Base-by-base conservation (phyloP, 2,113 vertebrate genomes). In the Erythrocercus mccallii region DNA sequence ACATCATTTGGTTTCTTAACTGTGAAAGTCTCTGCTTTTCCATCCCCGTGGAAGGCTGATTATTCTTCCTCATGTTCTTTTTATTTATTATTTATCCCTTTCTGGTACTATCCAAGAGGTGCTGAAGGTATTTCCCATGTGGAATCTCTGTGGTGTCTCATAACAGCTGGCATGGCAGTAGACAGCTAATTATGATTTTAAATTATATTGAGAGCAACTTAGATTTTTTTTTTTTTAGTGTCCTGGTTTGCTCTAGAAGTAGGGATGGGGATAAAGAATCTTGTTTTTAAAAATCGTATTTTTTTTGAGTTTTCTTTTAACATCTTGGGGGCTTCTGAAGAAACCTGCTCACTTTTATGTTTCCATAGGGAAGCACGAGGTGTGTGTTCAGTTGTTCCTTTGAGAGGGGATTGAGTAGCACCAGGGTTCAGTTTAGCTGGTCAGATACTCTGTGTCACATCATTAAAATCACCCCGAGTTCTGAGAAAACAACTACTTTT, bases 51-150 rank as follows among this genome's bases (percentile, higher is more conserved):
- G 66, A 50, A 77, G 51, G 54, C 74, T 80, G 54, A 38, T 91
- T 37, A 40, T 82, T 76, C 62, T n/a, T 88, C 71, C 80, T 81
- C 30, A 8, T 60, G 40, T 56, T 88, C 51, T 68, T 56, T 3
- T 66, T 95, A 72, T 93, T 96, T 96, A 87, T 96, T 95, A 62
- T 95, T 90, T 81, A 50, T 89, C 74, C 70, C 38, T 85, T 91
- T 82, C 78, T 94, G 94, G 84, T 95, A 94, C 89, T 82, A 11
- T 17, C 79, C 35, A 51, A 66, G 81, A 48, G 54, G 74, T 90
- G 72, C 87, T 83, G 85, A 68, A 79, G 69, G 47, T 51, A 16
- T 85, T 35, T 94, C 85, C n/a, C 51, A 4, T 24, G 15, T 22
- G 64, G 38, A 40, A 23, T 44, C 47, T 12, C 48, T 51, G 30